Conservation (phyloP, 2,888 invertebrate genomes). For the Cryptus viduatorius region DNA sequence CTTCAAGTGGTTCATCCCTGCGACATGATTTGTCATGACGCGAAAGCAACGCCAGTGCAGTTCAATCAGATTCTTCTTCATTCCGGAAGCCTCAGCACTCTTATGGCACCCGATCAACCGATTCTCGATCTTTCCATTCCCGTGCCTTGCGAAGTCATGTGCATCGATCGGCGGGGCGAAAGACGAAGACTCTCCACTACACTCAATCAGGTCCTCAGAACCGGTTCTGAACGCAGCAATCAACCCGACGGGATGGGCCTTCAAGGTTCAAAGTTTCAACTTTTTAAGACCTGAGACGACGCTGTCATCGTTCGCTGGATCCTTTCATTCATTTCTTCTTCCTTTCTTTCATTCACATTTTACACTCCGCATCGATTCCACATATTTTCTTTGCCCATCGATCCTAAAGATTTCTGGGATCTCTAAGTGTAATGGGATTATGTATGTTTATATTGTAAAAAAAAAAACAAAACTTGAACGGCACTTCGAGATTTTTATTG, state of each 20-base stretch:
- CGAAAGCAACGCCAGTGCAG: slow-evolving; percentile 68
- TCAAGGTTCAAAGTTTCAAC: slow-evolving; percentile 67
- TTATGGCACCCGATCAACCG: slow-evolving; percentile 71
- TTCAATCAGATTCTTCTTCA: slow-evolving; percentile 68
- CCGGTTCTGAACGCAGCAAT: slow-evolving; percentile 36
- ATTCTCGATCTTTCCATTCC: slow-evolving; percentile 69
- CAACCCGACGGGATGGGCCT: slow-evolving; percentile 51
- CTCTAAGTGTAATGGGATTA: slow-evolving; percentile 75
- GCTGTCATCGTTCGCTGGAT: not conserved
- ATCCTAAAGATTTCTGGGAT: not conserved
- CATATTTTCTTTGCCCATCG: not conserved
- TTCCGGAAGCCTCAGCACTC: slow-evolving; percentile 65
- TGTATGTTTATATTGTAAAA: slow-evolving; percentile 71
- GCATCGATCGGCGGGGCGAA: slow-evolving; percentile 67
- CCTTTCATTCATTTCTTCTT: slow-evolving; percentile 10
- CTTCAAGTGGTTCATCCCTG: slow-evolving; percentile 71
- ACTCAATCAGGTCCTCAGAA: slow-evolving; percentile 64
- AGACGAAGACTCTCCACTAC: slow-evolving; percentile 65
- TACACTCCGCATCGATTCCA: not conserved
- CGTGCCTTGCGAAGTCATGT: slow-evolving; percentile 70
- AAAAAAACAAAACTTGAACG: slow-evolving; percentile 46
- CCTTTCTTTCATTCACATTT: not conserved
- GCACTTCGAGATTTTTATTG: slow-evolving; percentile 43
- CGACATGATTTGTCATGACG: slow-evolving; percentile 72
- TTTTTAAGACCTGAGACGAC: slow-evolving; percentile 32